Base-by-base conservation (phyloP, 2,797 vertebrate genomes). In the Mormyrops boulengeri region DNA sequence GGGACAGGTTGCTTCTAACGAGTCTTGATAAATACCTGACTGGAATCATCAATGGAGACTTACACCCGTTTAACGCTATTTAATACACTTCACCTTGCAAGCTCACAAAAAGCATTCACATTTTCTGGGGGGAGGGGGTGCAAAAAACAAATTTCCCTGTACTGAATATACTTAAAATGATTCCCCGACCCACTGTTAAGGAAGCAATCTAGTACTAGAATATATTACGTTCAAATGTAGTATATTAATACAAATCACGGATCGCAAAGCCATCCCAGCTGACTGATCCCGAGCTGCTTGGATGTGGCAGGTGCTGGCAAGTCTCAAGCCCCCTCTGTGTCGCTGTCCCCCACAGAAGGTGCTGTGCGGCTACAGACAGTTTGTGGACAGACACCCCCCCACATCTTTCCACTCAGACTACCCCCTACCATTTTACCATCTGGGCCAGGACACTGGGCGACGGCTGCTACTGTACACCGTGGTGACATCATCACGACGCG, bases 311-410 rank as follows among this genome's bases (percentile, higher is more conserved):
- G 38, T 80, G 73, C 73, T 47, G 17, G 73, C 73, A 80, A 80
- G 73, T 80, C 73, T 41, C 14, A 80, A 44, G 73, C 69, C 44
- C 49, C 26, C 88, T 66, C 62, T 22, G 30, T 44, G 77, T 55
- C 22, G 38, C 73, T 69, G 77, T 82, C 44, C 89, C 66, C 88
- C 44, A 34, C 89, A 93, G 92, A 93, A 92, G 88, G 90, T 92
- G 38, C 92, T 92, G 90, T 90, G 91, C 47, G 92, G 93, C 87
- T 93, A 93, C 91, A 93, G 88, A 87, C 90, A 66, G 22, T 93
- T 93, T 91, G 91, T 93, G 57, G 92, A 93, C 88, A 89, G 92
- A 88, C 93, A 92, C 1, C 91, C 92, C 88, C 92, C 92, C 91
- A 80, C 92, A 93, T 12, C 92, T 80, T 41, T 80, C 17, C 14